Conservation (phyloP, 1,140 invertebrate species). For the Trissolcus basalis region DNA sequence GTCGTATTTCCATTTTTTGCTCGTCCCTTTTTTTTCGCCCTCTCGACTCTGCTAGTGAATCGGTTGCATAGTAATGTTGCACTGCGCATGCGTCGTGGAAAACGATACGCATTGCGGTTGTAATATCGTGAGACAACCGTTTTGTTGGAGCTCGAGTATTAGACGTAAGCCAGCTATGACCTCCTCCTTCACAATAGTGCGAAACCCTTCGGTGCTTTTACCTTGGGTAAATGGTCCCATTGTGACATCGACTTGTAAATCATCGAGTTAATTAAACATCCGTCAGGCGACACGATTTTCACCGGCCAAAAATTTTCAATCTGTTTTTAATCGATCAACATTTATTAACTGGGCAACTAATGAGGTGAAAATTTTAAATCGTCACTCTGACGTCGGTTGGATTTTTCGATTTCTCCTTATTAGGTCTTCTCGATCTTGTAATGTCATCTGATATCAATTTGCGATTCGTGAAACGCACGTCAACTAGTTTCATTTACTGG, state of each 20-base stretch:
- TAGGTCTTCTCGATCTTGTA: background rate
- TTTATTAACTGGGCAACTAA: no score
- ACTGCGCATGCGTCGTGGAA: conserved; percentile 41
- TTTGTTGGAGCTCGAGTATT: conserved; percentile 60
- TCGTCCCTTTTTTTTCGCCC: conserved; percentile 12
- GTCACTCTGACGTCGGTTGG: no score
- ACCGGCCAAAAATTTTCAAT: no score
- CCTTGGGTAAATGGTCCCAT: conserved; percentile 36
- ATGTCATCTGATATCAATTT: conserved; percentile 43
- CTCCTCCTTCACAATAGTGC: conserved; percentile 36
- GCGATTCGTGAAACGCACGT: conserved; percentile 16
- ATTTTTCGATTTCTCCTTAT: conserved; percentile 16
- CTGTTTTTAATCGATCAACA: no score
- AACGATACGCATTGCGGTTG: conserved; percentile 66
- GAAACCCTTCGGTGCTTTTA: conserved; percentile 24
- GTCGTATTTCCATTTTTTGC: conserved; percentile 23
- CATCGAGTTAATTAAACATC: conserved; percentile 22
- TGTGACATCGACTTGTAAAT: conserved; percentile 34
- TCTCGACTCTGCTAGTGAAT: conserved; percentile 24
- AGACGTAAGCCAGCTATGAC: conserved; percentile 59
- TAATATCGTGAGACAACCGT: conserved; percentile 63
- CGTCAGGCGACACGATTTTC: no score
- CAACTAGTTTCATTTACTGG: conserved; percentile 44
- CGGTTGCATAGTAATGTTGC: conserved; percentile 55
- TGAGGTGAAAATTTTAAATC: no score